Evolutionary conservation across 2,113 vertebrate genomes (phyloP), one percentile per base, ranked within the genome.

Genomic region (Muntiacus reevesi): DNA sequence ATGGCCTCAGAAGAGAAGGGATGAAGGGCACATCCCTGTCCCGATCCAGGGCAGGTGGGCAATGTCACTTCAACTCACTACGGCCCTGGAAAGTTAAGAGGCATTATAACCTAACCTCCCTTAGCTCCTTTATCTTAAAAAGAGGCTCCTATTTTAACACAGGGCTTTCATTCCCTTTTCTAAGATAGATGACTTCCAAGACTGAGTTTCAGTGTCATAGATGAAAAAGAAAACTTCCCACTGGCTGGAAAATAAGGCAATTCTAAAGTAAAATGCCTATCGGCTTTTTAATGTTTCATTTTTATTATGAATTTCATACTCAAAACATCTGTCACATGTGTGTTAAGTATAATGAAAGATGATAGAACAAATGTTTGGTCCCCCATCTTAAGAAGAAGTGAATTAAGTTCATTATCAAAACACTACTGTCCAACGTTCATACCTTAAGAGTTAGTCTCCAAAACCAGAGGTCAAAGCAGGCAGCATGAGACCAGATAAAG

Each of bases 251-350:
- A 84, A 52, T 57, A 88, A 93, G 78, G 13, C 74, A 92, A 33
- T 50, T 89, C 27, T 89, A 92, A 96, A 87, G 59, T 87, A 94
- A 93, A 97, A 47, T 62, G 19, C 19, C 78, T 81, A 33, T 12
- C 1, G 4, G 19, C 55, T 60, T 33, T 36, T 60, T 47, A 59
- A 74, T 43, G 50, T 15, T 64, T 57, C 76, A 85, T 84, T 74
- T 93, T 94, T 62, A 91, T 54, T 76, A 74, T 23, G 19, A 62
- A 85, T 89, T 59, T 64, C 76, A 90, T 27, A 67, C 19, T 91
- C 16, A 97, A 94, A 91, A 96, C 52, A 60, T 28, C 15, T 10
- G 23, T 2, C 57, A 19, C 16, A 83, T 28, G 23, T 54, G 25
- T 1, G 7, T 87, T 76, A 91, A 43, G 52, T 57, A 76, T 15